Conservation (phyloP, 1,140 invertebrate genomes). For the Drosophila repletoides region DNA sequence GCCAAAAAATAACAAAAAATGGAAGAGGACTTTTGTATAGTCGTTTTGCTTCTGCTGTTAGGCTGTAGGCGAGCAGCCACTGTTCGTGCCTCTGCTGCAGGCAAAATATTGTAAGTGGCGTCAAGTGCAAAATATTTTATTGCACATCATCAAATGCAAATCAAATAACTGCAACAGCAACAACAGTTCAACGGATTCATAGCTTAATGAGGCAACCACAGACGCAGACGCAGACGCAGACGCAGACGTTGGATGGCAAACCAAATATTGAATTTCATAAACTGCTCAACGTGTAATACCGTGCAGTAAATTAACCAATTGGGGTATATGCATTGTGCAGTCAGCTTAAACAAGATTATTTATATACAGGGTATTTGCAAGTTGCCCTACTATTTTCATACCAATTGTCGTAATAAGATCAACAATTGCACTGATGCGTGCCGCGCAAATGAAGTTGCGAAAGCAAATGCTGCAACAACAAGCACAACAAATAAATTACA, state of each 20-base stretch:
- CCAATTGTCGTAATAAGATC: conserved; percentile 14
- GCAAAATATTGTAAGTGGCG: conserved; percentile 6
- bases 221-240: background rate
- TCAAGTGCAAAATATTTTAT: conserved; percentile 23
- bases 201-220: background rate
- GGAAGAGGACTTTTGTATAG: background rate
- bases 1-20: conserved; percentile 25
- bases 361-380: background rate
- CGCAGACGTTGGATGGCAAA: conserved; percentile 6
- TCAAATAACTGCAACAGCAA: conserved; percentile 22
- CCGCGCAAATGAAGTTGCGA: conserved; percentile 28
- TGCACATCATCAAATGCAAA: conserved; percentile 41
- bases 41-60: background rate
- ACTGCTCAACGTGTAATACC: background rate
- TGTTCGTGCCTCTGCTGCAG: background rate
- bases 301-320: background rate
- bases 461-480: conserved; percentile 26
- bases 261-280: conserved; percentile 30
- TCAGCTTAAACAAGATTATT: too few species aligned
- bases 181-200: conserved; percentile 1
- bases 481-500: conserved; percentile 1
- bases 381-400: background rate
- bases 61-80: too few species aligned
- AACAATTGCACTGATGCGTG: conserved; percentile 30
- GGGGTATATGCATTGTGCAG: background rate